Conservation (phyloP, 2,888 invertebrate species). For the Meandrusa payeni region DNA sequence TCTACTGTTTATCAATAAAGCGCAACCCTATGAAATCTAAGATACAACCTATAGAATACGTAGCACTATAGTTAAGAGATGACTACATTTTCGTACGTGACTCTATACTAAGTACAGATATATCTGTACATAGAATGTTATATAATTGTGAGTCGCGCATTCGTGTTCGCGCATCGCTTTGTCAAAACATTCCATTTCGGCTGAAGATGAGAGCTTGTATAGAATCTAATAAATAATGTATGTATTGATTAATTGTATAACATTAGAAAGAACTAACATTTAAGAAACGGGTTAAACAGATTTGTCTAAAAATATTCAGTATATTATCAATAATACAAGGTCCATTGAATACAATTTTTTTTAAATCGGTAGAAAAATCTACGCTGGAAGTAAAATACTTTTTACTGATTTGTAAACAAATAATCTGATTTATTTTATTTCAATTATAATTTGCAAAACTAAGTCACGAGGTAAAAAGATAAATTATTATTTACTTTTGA, state of each 20-base stretch:
- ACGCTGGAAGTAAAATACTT: too few species aligned
- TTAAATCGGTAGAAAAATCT: too few species aligned
- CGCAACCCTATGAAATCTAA: constrained; percentile 45
- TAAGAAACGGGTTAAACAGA: constrained; percentile 8
- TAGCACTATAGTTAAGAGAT: constrained; percentile 67
- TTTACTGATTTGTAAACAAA: too few species aligned
- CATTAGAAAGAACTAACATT: constrained; percentile 11
- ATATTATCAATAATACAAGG: too few species aligned
- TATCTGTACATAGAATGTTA: constrained; percentile 38
- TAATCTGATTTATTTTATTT: too few species aligned
- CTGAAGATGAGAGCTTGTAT: constrained; percentile 24
- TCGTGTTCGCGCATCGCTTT: constrained; percentile 28
- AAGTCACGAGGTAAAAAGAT: too few species aligned
- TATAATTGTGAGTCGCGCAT: constrained; percentile 31
- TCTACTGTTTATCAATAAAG: constrained; percentile 40
- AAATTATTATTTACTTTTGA: too few species aligned
- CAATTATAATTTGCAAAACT: too few species aligned
- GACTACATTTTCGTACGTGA: constrained; percentile 47
- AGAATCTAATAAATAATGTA: constrained; percentile 12
- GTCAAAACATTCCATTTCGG: constrained; percentile 28
- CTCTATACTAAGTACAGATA: constrained; percentile 46
- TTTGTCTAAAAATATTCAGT: constrained; percentile 9
- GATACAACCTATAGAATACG: constrained; percentile 55
- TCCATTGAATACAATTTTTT: too few species aligned
- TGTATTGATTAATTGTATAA: constrained; percentile 6